These are phyloP conservation scores for Pycnonotus jocosus DNA, from an alignment of 2,113 vertebrate species.

Conservation along the genomic window DNA sequence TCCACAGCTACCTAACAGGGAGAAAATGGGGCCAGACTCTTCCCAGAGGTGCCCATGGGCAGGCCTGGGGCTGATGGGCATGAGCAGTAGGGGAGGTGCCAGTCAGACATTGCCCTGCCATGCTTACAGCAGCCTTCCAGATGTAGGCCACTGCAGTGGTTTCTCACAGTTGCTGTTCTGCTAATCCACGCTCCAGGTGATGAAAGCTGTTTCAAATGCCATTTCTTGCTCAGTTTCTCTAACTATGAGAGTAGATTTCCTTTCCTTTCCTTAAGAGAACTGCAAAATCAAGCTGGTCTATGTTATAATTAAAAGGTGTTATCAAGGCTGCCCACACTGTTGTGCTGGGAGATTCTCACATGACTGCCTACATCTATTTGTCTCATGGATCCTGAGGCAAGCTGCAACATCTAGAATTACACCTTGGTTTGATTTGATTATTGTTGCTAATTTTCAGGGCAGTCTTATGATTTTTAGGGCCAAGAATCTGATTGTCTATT, in stretches of 20 bases:
- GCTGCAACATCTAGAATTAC: background rate
- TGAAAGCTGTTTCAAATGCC: background rate
- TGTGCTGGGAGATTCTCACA: background rate
- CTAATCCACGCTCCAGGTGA: background rate
- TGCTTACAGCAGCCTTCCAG: rapidly evolving
- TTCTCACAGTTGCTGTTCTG: background rate
- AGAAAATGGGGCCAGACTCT: background rate
- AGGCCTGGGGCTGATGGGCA: background rate
- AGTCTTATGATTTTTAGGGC: background rate
- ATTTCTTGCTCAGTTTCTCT: background rate
- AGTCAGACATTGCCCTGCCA: background rate
- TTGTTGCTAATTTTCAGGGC: background rate
- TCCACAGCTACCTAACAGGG: background rate
- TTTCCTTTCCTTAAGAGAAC: background rate
- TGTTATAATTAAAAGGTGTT: background rate
- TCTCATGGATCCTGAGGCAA: background rate
- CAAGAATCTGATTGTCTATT: background rate
- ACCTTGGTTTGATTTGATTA: background rate
- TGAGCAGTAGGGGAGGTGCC: background rate
- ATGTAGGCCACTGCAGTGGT: background rate
- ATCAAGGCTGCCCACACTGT: background rate
- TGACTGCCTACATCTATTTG: background rate
- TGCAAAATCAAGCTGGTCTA: background rate
- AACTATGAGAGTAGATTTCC: background rate
- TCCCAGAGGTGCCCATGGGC: background rate